Evolutionary conservation across 2,113 vertebrate genomes (phyloP).

Genomic region (Amphiprion percula): DNA sequence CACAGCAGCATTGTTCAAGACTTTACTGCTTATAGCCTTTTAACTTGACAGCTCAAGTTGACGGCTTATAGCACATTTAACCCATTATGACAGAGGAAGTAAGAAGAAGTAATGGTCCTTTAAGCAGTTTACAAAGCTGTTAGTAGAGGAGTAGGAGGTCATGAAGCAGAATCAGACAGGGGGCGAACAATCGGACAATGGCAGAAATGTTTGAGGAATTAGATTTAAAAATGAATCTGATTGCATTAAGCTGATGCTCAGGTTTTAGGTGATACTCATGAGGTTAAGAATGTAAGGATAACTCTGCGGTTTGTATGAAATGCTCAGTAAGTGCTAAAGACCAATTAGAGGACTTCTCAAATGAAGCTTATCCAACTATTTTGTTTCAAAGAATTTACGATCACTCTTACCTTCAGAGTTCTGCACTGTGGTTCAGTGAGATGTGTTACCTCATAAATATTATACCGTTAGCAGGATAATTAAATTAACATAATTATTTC

Average conservation of each 20-base stretch:
- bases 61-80: slow-evolving; percentile 63
- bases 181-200: slow-evolving; percentile 66
- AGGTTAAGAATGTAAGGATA: slow-evolving; percentile 47
- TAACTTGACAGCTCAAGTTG: slow-evolving; percentile 56
- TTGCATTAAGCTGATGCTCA: slow-evolving; percentile 69
- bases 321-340: slow-evolving; percentile 59
- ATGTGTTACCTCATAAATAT: slow-evolving; percentile 53
- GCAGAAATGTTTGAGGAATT: slow-evolving; percentile 78
- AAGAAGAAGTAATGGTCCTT: slow-evolving; percentile 78
- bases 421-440: slow-evolving; percentile 6
- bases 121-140: slow-evolving; percentile 83
- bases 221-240: slow-evolving; percentile 70
- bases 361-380: slow-evolving; percentile 48
- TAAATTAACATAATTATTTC: slow-evolving; percentile 69
- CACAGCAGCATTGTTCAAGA: slow-evolving; percentile 28
- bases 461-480: slow-evolving; percentile 54
- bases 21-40: slow-evolving; percentile 52
- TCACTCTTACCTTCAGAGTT: slow-evolving; percentile 39
- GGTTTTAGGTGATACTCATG: slow-evolving; percentile 67
- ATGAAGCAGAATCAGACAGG: slow-evolving; percentile 62
- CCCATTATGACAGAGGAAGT: slow-evolving; percentile 82
- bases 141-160: slow-evolving; percentile 63
- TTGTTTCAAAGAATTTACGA: slow-evolving; percentile 44
- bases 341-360: slow-evolving; percentile 53
- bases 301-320: slow-evolving; percentile 49